Percentiles rank a stretch among this genome's conserved stretches.
phyloP scores from a whole-genome alignment of 2,797 vertebrate genomes.

The Sebastes alutus region DNA sequence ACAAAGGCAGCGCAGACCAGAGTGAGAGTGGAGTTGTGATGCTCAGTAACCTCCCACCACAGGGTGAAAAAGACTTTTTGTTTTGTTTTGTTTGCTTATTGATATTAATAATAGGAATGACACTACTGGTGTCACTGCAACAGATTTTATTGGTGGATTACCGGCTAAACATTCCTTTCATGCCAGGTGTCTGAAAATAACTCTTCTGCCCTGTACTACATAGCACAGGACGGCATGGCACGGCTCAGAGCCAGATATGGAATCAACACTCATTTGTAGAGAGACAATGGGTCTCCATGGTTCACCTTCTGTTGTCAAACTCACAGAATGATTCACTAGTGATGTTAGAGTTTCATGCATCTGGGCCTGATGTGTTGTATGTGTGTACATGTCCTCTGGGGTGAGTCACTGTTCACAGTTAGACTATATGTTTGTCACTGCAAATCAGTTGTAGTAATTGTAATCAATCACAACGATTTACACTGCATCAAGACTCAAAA shows the following conservation, averaged over 20 bases:
- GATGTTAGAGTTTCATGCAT: no score
- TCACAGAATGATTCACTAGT: no score
- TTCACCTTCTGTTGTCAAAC: background rate
- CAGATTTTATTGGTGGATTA: background rate
- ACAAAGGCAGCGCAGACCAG: no score
- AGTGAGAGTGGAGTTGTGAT: no score
- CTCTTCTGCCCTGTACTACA: background rate
- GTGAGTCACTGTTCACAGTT: background rate
- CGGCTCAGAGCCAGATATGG: background rate
- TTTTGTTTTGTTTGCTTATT: no score
- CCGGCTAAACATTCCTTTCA: conserved; percentile 54
- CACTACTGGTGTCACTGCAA: background rate
- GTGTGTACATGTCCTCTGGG: background rate
- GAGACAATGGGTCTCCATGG: background rate
- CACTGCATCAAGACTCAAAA: background rate
- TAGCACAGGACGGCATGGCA: background rate
- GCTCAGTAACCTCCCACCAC: no score
- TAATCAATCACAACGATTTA: background rate
- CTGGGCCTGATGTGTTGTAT: background rate
- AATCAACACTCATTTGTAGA: background rate
- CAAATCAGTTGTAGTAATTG: background rate
- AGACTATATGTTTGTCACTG: no score
- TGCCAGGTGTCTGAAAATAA: conserved; percentile 69
- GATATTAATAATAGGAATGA: background rate
- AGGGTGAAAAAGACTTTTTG: no score